phyloP scores from a whole-genome alignment of 2,113 vertebrate genomes.

The Corynorhinus townsendii region DNA sequence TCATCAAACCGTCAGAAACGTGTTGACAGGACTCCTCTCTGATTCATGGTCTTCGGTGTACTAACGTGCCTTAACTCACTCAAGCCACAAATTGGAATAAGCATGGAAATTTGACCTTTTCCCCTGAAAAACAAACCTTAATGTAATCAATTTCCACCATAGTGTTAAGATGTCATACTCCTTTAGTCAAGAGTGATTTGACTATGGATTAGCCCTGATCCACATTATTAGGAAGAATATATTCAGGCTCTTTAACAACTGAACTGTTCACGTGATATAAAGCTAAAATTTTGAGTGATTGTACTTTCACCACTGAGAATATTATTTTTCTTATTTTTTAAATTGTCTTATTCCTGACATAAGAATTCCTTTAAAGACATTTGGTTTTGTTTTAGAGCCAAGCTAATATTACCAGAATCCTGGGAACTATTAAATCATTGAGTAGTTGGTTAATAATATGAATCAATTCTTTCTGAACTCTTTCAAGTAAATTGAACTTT shows the following conservation, averaged over 20 bases:
- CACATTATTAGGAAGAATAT: not conserved
- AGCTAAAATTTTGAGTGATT: not conserved
- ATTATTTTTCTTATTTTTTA: not conserved
- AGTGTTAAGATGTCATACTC: not conserved
- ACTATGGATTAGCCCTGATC: not conserved
- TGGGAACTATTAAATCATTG: not conserved
- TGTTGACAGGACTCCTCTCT: not conserved
- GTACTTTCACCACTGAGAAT: not conserved
- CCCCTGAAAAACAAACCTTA: slow-evolving; percentile 8
- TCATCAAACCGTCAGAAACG: not conserved
- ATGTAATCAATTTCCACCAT: not conserved
- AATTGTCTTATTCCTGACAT: not conserved
- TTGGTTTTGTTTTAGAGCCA: not conserved
- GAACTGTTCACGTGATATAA: not conserved
- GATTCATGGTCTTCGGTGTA: not conserved
- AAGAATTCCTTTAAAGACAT: not conserved
- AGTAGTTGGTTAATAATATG: not conserved
- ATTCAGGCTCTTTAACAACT: rapidly evolving
- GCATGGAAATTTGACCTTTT: slow-evolving; percentile 21
- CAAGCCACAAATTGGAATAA: not conserved
- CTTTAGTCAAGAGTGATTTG: not conserved
- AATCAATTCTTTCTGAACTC: not conserved
- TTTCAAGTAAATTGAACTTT: not conserved
- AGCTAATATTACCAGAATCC: not conserved
- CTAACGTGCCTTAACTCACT: not conserved